Percentiles rank a stretch among this genome's conserved stretches.
Evolutionary conservation across 2,797 vertebrate genomes (phyloP).

Genomic region (Platyrinchus mystaceus): DNA sequence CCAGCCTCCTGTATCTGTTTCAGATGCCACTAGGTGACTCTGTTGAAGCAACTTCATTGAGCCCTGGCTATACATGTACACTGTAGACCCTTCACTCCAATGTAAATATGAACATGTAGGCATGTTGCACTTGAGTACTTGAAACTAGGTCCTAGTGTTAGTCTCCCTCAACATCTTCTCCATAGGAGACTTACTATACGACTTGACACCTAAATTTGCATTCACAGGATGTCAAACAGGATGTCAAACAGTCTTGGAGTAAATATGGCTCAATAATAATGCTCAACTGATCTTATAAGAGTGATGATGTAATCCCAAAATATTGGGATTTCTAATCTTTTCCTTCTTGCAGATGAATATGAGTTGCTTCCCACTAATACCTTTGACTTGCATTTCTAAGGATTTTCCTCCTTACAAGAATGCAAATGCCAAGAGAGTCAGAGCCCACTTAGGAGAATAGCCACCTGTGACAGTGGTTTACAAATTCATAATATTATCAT

Average conservation of each 20-base stretch:
- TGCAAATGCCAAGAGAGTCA: background rate
- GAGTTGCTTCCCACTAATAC: background rate
- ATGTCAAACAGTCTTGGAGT: background rate
- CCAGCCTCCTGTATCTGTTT: background rate
- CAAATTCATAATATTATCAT: background rate
- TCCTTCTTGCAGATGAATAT: background rate
- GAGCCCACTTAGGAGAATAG: background rate
- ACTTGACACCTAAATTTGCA: background rate
- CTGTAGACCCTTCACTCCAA: background rate
- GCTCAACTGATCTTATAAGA: background rate
- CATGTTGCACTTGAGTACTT: rapidly evolving
- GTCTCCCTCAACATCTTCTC: background rate
- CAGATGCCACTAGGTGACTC: background rate
- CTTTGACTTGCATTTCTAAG: background rate
- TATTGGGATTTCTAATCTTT: background rate
- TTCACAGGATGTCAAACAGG: background rate
- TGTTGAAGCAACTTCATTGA: background rate
- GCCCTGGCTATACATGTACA: background rate
- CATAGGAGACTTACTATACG: background rate
- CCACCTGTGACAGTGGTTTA: background rate
- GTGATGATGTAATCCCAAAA: background rate
- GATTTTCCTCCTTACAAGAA: background rate
- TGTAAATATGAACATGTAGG: rapidly evolving
- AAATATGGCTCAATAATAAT: background rate
- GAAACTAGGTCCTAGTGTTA: background rate